Evolutionary conservation across 1,140 invertebrate species (phyloP).

Genomic region (Trichoplusia ni): DNA sequence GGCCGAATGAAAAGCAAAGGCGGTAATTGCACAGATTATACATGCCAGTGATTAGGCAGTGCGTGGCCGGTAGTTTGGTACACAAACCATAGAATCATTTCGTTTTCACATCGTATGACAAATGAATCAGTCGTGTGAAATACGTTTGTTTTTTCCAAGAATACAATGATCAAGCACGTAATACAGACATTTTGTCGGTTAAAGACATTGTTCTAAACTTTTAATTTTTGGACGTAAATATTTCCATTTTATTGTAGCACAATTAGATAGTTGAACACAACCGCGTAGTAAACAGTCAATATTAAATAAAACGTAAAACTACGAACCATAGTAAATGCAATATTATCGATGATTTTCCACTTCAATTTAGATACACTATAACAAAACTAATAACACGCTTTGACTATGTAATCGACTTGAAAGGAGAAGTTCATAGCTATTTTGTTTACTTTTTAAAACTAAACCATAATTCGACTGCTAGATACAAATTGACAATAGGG

Average conservation of each 20-base stretch:
- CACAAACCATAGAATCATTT: constrained; percentile 10
- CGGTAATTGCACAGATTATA: constrained; percentile 11
- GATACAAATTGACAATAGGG: no score
- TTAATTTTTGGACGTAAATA: no score
- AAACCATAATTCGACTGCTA: no score
- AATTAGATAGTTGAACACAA: no score
- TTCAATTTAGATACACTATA: constrained; percentile 4
- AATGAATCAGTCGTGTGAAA: neutral
- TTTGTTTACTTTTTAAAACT: neutral
- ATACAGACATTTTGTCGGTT: neutral
- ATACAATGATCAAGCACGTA: neutral
- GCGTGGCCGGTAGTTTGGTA: neutral
- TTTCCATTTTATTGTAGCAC: no score
- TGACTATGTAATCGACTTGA: neutral
- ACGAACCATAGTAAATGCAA: neutral
- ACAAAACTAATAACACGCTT: constrained; percentile 4
- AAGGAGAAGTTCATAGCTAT: neutral
- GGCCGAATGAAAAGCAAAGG: neutral
- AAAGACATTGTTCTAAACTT: no score
- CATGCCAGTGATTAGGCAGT: neutral
- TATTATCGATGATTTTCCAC: neutral
- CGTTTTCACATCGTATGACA: neutral
- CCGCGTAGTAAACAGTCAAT: no score
- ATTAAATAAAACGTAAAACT: neutral
- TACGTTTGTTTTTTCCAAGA: neutral